These are phyloP conservation scores for Cryptomyrus ogoouensis DNA, from an alignment of 2,113 vertebrate species.

Conservation along the genomic window DNA sequence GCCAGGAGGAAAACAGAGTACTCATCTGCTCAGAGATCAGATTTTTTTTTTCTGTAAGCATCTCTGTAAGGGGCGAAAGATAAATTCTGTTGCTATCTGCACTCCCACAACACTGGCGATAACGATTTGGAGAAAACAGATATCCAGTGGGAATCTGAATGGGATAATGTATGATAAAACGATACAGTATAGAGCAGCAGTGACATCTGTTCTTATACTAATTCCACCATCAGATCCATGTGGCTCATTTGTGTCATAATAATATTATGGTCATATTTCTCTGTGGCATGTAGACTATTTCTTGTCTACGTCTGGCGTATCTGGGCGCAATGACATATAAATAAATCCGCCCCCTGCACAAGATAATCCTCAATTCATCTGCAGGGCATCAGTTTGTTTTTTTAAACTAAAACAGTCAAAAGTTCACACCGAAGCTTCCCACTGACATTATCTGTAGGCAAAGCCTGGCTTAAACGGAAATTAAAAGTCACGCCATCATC, in stretches of 20 bases:
- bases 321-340: neutral
- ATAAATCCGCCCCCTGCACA: neutral
- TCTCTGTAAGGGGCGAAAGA: neutral
- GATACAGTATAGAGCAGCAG: neutral
- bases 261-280: conserved; percentile 5
- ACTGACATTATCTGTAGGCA: neutral
- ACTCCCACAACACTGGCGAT: neutral
- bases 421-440: neutral
- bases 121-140: neutral
- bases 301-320: neutral
- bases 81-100: neutral
- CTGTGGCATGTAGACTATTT: neutral
- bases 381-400: neutral
- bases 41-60: neutral
- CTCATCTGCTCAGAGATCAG: neutral
- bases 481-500: neutral
- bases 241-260: neutral
- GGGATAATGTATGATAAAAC: neutral
- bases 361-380: neutral
- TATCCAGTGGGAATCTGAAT: neutral
- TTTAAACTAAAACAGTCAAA: neutral
- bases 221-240: conserved; percentile 2
- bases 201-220: neutral
- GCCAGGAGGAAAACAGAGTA: neutral
- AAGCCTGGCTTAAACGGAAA: neutral